A percentile compares a stretch with the other conserved stretches of the same genome.
These are phyloP conservation scores for Aporophyla nigra DNA, from an alignment of 2,888 invertebrate genomes.

Conservation along the genomic window DNA sequence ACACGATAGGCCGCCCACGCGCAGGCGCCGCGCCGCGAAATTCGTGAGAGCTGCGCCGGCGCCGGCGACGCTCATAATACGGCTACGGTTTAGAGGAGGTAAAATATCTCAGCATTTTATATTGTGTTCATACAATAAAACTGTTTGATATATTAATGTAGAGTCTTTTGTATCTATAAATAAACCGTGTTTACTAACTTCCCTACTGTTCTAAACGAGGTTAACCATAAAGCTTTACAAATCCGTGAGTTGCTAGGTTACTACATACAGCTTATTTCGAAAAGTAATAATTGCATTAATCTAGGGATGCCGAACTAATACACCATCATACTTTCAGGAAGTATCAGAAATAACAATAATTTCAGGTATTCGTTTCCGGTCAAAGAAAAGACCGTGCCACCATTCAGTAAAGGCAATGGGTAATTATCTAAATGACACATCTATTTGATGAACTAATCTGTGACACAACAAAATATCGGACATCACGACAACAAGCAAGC, in stretches of 20 bases:
- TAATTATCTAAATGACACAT: not conserved
- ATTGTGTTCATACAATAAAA: conserved; percentile 55
- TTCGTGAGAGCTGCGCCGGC: conserved; percentile 88
- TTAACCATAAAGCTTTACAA: conserved; percentile 7
- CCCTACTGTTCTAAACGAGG: not conserved
- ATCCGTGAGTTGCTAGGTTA: not conserved
- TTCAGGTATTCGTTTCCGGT: not conserved
- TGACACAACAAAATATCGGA: conserved; percentile 12
- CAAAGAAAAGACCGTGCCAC: not conserved
- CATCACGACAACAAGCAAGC: not conserved
- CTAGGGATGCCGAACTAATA: not conserved
- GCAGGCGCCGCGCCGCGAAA: conserved; percentile 87
- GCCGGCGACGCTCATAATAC: conserved; percentile 78
- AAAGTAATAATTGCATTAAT: not conserved
- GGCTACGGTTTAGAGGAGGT: conserved; percentile 63
- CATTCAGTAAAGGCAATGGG: not conserved
- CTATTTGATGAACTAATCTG: conserved; percentile 4
- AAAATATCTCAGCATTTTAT: conserved; percentile 66
- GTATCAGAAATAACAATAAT: not conserved
- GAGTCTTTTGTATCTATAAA: conserved; percentile 46
- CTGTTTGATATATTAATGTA: conserved; percentile 49
- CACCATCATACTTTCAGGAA: not conserved
- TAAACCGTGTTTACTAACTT: conserved; percentile 36
- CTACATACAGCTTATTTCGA: not conserved
- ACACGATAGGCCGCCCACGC: conserved; percentile 89